phyloP scores from a whole-genome alignment of 2,797 vertebrate genomes.

The Chelonia mydas region DNA sequence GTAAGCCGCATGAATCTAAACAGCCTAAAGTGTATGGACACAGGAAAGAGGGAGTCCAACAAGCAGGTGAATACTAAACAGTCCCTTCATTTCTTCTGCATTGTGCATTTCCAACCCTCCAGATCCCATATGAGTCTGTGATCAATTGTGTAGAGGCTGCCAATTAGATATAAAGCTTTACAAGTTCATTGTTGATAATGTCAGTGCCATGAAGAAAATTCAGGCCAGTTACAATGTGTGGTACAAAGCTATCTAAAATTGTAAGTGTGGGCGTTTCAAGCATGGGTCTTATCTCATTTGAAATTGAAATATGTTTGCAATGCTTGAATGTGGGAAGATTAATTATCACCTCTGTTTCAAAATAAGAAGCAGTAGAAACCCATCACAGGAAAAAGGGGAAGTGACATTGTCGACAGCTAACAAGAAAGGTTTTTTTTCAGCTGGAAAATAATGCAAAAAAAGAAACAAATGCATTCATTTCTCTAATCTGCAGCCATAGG shows the following conservation, averaged over 20 bases:
- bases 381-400: slow-evolving; percentile 81
- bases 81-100: slow-evolving; percentile 52
- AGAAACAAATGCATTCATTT: slow-evolving; percentile 64
- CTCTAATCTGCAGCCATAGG: slow-evolving; percentile 43
- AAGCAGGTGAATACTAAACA: background rate
- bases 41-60: background rate
- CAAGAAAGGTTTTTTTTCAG: slow-evolving; percentile 68
- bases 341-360: slow-evolving; percentile 91
- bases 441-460: slow-evolving; percentile 73
- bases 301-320: slow-evolving; percentile 85
- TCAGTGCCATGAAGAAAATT: slow-evolving; percentile 67
- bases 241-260: slow-evolving; percentile 76
- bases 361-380: slow-evolving; percentile 84
- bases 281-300: slow-evolving; percentile 81
- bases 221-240: slow-evolving; percentile 68
- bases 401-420: slow-evolving; percentile 77
- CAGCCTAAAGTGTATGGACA: background rate
- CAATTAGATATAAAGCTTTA: slow-evolving; percentile 61
- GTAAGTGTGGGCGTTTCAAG: slow-evolving; percentile 76
- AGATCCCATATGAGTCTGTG: slow-evolving; percentile 12
- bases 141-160: slow-evolving; percentile 41
- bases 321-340: slow-evolving; percentile 88
- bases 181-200: slow-evolving; percentile 56
- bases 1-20: background rate
- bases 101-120: slow-evolving; percentile 36